Conservation (phyloP, 2,797 vertebrate species). For the Sparus aurata region DNA sequence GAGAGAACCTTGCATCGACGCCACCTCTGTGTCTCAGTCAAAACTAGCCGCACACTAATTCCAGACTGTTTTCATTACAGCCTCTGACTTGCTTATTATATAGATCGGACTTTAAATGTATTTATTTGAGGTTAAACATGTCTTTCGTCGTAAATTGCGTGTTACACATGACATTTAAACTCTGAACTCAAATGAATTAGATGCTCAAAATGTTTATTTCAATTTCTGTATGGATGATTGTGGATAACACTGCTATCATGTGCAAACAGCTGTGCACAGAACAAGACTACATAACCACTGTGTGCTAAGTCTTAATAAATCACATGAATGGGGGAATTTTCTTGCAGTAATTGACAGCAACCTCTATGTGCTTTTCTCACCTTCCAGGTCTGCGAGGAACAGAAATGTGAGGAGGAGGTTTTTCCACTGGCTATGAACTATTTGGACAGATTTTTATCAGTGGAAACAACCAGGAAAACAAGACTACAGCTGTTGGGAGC, state of each 20-base stretch:
- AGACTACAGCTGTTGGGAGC: conserved; percentile 96
- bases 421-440: conserved; percentile 99
- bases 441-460: conserved; percentile 97
- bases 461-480: conserved; percentile 93
- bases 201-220: neutral
- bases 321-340: conserved; percentile 34
- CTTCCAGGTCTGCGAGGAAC: conserved; percentile 96
- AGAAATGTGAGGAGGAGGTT: conserved; percentile 99
- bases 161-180: neutral
- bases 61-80: conserved; percentile 37
- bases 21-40: conserved; percentile 93
- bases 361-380: conserved; percentile 52
- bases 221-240: conserved; percentile 11
- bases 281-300: neutral
- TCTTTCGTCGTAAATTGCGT: neutral
- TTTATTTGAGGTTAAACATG: neutral
- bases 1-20: conserved; percentile 88
- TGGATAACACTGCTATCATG: conserved; percentile 7
- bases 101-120: neutral
- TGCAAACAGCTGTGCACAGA: conserved; percentile 34
- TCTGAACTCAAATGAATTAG: neutral
- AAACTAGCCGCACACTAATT: conserved; percentile 79
- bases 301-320: conserved; percentile 9
- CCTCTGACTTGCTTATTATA: no score
- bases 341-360: conserved; percentile 3